These are phyloP conservation scores for Tyria jacobaeae DNA, from an alignment of 2,888 invertebrate species.

Conservation along the genomic window DNA sequence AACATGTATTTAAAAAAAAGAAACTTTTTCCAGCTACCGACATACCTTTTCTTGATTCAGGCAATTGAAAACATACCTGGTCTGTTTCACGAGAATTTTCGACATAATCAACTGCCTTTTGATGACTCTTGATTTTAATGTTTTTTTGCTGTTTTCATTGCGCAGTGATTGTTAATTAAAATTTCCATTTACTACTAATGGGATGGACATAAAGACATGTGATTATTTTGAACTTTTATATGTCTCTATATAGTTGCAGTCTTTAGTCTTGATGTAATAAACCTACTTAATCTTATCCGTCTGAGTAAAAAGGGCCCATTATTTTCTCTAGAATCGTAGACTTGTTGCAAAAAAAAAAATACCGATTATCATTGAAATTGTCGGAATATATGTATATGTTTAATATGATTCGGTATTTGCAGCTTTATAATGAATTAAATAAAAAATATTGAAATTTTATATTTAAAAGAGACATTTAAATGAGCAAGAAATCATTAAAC, in stretches of 20 bases:
- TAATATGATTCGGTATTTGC: background rate
- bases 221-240: constrained; percentile 1
- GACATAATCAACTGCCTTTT: background rate
- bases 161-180: constrained; percentile 9
- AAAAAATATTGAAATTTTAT: too few species aligned
- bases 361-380: background rate
- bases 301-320: background rate
- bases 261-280: background rate
- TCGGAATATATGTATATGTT: background rate
- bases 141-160: background rate
- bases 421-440: too few species aligned
- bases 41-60: background rate
- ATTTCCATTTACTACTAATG: constrained; percentile 7
- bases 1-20: background rate
- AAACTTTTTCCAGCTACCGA: background rate
- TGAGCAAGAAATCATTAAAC: background rate
- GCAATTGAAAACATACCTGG: background rate
- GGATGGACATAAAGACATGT: background rate
- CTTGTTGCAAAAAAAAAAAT: background rate
- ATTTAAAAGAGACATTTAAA: background rate
- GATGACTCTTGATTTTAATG: constrained; percentile 3
- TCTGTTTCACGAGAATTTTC: constrained; percentile 6
- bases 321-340: background rate
- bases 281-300: constrained; percentile 3
- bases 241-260: background rate